These are phyloP conservation scores for Lamellibrachia satsuma DNA, from an alignment of 2,888 invertebrate genomes.

Conservation along the genomic window DNA sequence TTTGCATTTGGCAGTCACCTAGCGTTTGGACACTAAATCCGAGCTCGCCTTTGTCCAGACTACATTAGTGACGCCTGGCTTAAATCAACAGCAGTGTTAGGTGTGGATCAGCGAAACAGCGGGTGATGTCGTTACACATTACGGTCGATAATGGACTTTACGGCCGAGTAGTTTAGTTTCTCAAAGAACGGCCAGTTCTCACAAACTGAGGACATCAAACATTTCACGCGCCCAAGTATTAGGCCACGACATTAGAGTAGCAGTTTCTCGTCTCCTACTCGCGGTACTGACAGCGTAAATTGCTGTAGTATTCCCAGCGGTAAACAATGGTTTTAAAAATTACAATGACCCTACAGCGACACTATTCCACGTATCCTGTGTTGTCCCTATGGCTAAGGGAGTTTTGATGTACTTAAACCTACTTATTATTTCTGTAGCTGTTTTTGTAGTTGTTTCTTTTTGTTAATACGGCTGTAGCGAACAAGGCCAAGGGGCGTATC, in stretches of 20 bases:
- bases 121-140: not conserved
- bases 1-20: not conserved
- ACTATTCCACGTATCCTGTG: not conserved
- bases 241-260: not conserved
- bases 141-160: constrained; percentile 11
- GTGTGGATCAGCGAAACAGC: not conserved
- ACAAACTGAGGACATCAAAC: not conserved
- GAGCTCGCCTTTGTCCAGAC: not conserved
- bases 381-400: no score
- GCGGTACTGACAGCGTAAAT: not conserved
- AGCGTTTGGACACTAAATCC: not conserved
- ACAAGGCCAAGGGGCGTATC: no score
- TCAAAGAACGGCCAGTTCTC: not conserved
- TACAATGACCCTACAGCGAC: not conserved
- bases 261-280: not conserved
- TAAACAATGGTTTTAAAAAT: not conserved
- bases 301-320: not conserved
- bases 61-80: constrained; percentile 17
- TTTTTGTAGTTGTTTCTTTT: no score
- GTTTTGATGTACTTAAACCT: no score
- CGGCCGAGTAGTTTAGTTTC: constrained; percentile 10
- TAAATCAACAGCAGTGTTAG: not conserved
- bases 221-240: not conserved
- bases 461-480: no score
- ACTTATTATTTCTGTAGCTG: no score